Conservation (phyloP, 2,113 vertebrate species). For the Chamaea fasciata region DNA sequence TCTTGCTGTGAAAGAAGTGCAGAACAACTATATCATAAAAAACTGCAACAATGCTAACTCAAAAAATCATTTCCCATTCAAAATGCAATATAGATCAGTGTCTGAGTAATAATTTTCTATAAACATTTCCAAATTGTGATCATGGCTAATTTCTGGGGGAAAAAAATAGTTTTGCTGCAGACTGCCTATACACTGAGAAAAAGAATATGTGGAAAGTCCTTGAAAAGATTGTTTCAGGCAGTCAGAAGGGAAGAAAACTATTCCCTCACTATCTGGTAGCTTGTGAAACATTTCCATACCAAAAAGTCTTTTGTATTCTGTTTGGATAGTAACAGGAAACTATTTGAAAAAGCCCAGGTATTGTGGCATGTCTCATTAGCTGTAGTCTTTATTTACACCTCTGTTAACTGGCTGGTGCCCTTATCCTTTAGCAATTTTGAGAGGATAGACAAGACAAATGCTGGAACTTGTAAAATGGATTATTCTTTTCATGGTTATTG, state of each 20-base stretch:
- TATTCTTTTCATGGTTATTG: background rate
- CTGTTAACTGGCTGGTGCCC: background rate
- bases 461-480: constrained; percentile 9
- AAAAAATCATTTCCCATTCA: constrained; percentile 40
- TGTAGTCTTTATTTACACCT: background rate
- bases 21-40: constrained; percentile 48
- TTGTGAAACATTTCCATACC: background rate
- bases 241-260: background rate
- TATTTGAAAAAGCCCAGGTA: background rate
- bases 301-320: background rate
- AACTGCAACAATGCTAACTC: constrained; percentile 29
- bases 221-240: background rate
- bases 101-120: constrained; percentile 20
- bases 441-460: background rate
- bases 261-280: background rate
- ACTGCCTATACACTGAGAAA: background rate
- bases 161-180: background rate
- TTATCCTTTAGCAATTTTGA: background rate
- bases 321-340: background rate
- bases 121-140: constrained; percentile 27
- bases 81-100: constrained; percentile 21
- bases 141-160: background rate
- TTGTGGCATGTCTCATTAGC: background rate
- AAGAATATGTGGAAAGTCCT: background rate
- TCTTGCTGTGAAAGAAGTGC: constrained; percentile 59